Percentiles rank a stretch among this genome's conserved stretches.
Conservation (phyloP, 2,113 vertebrate genomes). For the Sylvietta virens region DNA sequence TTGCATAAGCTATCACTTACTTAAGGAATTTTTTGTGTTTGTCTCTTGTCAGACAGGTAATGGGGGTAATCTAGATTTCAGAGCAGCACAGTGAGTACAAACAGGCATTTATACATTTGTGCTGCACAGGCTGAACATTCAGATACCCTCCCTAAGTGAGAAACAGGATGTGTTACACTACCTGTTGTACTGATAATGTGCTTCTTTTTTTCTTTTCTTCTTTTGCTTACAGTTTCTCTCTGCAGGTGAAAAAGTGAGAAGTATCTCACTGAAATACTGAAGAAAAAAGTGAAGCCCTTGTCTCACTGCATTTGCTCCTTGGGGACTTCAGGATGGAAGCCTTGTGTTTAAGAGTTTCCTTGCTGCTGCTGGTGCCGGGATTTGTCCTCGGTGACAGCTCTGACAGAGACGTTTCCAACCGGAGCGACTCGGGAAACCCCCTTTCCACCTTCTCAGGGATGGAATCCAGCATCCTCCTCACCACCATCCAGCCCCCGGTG, state of each 20-base stretch:
- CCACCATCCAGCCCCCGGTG: constrained; percentile 59
- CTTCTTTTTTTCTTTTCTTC: neutral
- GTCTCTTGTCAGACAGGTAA: neutral
- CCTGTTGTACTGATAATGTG: neutral
- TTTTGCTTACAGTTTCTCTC: neutral
- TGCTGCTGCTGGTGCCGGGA: constrained; percentile 62
- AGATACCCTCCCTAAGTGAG: neutral
- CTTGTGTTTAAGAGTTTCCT: constrained; percentile 53
- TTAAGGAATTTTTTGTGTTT: neutral
- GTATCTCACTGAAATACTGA: neutral
- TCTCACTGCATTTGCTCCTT: neutral
- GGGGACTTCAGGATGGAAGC: constrained; percentile 62
- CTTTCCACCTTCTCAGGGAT: constrained; percentile 57
- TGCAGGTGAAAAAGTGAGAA: constrained; percentile 29
- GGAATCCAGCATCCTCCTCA: constrained; percentile 43
- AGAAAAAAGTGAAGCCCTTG: neutral
- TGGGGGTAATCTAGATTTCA: neutral
- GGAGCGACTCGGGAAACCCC: constrained; percentile 23
- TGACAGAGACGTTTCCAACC: constrained; percentile 60
- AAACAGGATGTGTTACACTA: neutral
- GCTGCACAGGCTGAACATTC: neutral
- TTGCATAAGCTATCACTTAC: neutral
- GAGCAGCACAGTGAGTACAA: neutral
- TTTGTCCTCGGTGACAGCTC: constrained; percentile 59
- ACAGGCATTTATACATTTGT: neutral